Evolutionary conservation across 2,797 vertebrate species (phyloP).

Genomic region (Gallirallus australis): DNA sequence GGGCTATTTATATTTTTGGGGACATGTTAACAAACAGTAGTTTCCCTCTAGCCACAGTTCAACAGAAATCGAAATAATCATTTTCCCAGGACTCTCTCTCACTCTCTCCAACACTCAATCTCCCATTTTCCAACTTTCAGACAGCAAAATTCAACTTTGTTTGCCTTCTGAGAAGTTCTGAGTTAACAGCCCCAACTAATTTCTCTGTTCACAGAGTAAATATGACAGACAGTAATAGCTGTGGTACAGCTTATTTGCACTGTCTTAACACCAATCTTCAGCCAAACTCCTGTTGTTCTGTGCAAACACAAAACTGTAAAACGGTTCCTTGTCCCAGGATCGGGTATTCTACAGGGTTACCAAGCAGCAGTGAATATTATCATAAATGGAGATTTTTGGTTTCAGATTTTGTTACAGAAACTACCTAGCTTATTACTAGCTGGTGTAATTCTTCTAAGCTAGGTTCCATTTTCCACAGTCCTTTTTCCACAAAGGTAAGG

Average conservation of each 20-base stretch:
- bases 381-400: background rate
- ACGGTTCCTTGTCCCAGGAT: background rate
- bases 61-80: background rate
- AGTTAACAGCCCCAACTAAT: background rate
- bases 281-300: background rate
- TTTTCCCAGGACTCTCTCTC: background rate
- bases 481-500: background rate
- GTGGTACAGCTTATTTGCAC: background rate
- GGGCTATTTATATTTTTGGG: background rate
- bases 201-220: background rate
- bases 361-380: background rate
- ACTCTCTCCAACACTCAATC: background rate
- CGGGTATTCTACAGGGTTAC: background rate
- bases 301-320: background rate
- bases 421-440: background rate
- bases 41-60: background rate
- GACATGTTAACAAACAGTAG: background rate
- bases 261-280: background rate
- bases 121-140: background rate
- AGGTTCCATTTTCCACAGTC: background rate
- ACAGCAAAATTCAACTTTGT: background rate
- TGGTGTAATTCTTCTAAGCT: background rate
- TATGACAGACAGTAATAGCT: background rate
- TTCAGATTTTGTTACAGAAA: background rate
- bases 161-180: background rate